Percentiles rank a stretch among this genome's conserved stretches.
phyloP scores from a whole-genome alignment of 2,113 vertebrate species.

The Bujurquina vittata region DNA sequence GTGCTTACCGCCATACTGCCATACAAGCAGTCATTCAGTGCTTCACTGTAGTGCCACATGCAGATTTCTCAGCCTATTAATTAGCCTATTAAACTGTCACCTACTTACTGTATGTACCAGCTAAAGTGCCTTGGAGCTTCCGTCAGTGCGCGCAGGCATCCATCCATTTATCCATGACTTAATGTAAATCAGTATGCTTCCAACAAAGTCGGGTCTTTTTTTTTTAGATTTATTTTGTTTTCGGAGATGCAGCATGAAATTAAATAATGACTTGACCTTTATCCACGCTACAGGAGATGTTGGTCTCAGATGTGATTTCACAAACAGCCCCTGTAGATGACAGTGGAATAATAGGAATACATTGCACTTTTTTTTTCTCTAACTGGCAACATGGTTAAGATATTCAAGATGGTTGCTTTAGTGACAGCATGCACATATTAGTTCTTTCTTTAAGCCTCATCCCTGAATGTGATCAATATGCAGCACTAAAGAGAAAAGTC shows the following conservation, averaged over 20 bases:
- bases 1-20: constrained; percentile 42
- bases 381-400: background rate
- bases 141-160: background rate
- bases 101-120: constrained; percentile 17
- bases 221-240: constrained; percentile 29
- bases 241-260: constrained; percentile 15
- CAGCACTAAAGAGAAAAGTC: background rate
- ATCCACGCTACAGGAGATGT: constrained; percentile 3
- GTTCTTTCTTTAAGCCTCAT: background rate
- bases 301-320: constrained; percentile 21
- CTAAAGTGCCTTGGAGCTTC: constrained; percentile 1
- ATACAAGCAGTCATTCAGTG: constrained; percentile 24
- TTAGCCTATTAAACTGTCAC: constrained; percentile 32
- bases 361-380: background rate
- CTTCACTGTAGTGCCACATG: constrained; percentile 12
- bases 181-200: background rate
- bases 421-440: background rate
- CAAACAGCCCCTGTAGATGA: background rate
- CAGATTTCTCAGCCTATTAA: constrained; percentile 26
- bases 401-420: background rate
- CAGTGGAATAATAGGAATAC: background rate
- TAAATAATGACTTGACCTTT: constrained; percentile 52
- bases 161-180: constrained; percentile 16
- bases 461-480: background rate
- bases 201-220: background rate